A percentile compares a stretch with the other conserved stretches of the same genome.
Conservation (phyloP, 2,797 vertebrate genomes). For the Argentina silus region DNA sequence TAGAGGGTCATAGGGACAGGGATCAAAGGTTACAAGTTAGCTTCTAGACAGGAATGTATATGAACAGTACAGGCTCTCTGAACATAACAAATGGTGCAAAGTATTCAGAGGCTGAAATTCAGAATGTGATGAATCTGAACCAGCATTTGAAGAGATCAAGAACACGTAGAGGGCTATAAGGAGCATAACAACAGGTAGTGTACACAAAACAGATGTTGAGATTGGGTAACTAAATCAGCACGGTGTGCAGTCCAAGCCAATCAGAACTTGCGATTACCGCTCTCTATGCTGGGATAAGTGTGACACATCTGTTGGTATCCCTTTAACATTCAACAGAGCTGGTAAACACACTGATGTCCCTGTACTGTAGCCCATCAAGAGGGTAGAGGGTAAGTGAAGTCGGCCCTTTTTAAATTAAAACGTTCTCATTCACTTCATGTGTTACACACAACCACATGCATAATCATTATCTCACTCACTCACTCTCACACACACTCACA, state of each 20-base stretch:
- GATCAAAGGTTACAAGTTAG: neutral
- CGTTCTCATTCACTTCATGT: neutral
- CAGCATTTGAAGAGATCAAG: neutral
- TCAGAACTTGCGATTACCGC: conserved; percentile 8
- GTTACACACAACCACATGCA: neutral
- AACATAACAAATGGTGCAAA: neutral
- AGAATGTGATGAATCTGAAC: neutral
- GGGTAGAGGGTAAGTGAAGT: neutral
- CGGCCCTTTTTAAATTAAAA: neutral
- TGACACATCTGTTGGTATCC: conserved; percentile 2
- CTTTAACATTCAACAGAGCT: neutral
- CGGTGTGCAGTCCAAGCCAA: conserved; percentile 10
- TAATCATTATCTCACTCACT: neutral
- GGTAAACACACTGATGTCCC: neutral
- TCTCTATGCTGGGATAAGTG: neutral
- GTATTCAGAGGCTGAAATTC: neutral
- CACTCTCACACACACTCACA: conserved; percentile 18
- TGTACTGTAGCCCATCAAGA: neutral
- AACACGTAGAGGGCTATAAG: neutral
- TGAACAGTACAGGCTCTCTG: too few species aligned
- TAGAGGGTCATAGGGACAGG: neutral
- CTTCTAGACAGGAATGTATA: neutral
- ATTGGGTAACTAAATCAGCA: neutral
- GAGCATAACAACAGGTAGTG: neutral
- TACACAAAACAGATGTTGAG: conserved; percentile 8